Evolutionary conservation across 2,113 vertebrate species (phyloP).

Genomic region (Cebus imitator): DNA sequence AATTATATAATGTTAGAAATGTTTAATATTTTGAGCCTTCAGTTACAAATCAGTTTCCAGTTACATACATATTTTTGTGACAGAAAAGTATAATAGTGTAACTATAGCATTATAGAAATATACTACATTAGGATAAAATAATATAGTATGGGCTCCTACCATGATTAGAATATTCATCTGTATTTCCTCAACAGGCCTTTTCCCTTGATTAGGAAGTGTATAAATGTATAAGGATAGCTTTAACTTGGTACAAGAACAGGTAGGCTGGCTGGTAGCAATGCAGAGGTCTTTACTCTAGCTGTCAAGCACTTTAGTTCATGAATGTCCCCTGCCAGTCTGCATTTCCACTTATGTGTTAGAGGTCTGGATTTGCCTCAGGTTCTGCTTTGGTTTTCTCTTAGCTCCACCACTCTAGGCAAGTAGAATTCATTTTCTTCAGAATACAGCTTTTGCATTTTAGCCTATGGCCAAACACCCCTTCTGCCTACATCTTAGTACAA

Average conservation of each 20-base stretch:
- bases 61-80: neutral
- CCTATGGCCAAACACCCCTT: neutral
- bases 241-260: neutral
- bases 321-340: neutral
- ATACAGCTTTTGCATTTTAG: neutral
- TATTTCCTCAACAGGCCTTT: neutral
- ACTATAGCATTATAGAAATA: neutral
- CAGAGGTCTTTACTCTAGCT: neutral
- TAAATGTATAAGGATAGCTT: neutral
- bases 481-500: neutral
- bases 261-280: neutral
- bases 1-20: neutral
- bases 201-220: neutral
- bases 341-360: neutral
- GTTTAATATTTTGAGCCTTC: neutral
- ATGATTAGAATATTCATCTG: neutral
- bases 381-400: neutral
- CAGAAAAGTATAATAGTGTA: neutral
- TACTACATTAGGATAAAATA: neutral
- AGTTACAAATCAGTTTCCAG: neutral
- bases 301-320: neutral
- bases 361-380: neutral
- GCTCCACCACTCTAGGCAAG: neutral
- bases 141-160: neutral
- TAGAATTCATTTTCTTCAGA: neutral